These are phyloP conservation scores for Alentia gelatinosa DNA, from an alignment of 2,888 invertebrate genomes.

Conservation along the genomic window DNA sequence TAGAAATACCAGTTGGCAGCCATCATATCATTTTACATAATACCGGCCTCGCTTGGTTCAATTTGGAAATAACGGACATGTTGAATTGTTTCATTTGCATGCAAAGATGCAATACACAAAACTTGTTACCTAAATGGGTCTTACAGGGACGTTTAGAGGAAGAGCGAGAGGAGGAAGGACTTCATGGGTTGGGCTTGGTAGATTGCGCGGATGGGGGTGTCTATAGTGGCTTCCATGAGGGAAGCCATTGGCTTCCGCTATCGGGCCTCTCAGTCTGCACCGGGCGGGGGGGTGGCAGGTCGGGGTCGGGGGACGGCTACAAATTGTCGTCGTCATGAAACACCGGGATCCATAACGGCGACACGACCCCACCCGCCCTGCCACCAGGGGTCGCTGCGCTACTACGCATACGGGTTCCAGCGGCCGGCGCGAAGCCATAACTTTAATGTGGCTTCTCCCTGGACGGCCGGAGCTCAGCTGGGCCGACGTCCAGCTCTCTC, in stretches of 20 bases:
- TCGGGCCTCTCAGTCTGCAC: background rate
- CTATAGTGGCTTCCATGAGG: constrained; percentile 34
- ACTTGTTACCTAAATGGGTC: too few relatives aligned
- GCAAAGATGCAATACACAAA: too few relatives aligned
- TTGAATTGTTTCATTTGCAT: too few relatives aligned
- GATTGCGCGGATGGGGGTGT: too few relatives aligned
- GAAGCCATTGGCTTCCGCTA: constrained; percentile 20
- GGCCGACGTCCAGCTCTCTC: background rate
- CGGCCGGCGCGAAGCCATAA: background rate
- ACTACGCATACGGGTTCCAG: background rate
- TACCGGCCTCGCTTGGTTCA: too few relatives aligned
- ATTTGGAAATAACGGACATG: too few relatives aligned
- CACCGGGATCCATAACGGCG: background rate
- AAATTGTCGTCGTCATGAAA: constrained; percentile 24
- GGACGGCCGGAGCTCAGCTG: background rate
- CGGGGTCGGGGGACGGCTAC: background rate
- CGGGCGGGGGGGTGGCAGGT: background rate
- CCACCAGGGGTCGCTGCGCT: background rate
- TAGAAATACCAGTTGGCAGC: too few relatives aligned
- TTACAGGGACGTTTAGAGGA: too few relatives aligned
- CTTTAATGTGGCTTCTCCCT: constrained; percentile 2
- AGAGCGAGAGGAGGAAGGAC: too few relatives aligned
- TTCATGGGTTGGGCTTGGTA: too few relatives aligned
- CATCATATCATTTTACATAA: too few relatives aligned
- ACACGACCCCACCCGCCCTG: background rate